A percentile compares a stretch with the other conserved stretches of the same genome.
Conservation (phyloP, 2,888 invertebrate species). For the Glaucopsyche alexis region DNA sequence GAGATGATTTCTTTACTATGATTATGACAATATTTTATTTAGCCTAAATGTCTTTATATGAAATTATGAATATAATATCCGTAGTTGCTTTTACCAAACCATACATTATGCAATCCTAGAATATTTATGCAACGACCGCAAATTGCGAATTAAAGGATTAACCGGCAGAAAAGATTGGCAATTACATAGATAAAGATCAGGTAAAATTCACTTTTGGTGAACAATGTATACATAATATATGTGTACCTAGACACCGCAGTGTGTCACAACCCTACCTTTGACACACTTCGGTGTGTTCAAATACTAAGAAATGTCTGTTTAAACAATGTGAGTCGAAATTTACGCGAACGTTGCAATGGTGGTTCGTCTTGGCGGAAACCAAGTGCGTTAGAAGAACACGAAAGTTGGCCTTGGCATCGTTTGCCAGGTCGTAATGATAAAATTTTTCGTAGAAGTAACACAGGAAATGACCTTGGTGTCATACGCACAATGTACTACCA, state of each 20-base stretch:
- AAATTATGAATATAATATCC: no score
- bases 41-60: no score
- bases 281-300: conserved; percentile 14
- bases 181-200: neutral
- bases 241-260: neutral
- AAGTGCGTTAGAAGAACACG: neutral
- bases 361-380: neutral
- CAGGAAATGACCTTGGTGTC: conserved; percentile 1
- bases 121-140: neutral
- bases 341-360: neutral
- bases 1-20: no score
- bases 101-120: neutral
- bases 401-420: neutral
- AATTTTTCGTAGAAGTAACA: neutral
- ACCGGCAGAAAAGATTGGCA: neutral
- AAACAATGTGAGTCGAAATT: neutral
- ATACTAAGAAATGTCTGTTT: neutral
- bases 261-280: conserved; percentile 7
- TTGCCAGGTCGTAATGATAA: neutral
- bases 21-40: no score
- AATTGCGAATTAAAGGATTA: neutral
- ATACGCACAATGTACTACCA: neutral
- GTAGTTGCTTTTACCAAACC: no score
- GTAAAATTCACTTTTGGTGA: neutral
- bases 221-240: neutral